These are phyloP conservation scores for Simalia tracyae DNA, from an alignment of 2,797 vertebrate species.

Conservation along the genomic window DNA sequence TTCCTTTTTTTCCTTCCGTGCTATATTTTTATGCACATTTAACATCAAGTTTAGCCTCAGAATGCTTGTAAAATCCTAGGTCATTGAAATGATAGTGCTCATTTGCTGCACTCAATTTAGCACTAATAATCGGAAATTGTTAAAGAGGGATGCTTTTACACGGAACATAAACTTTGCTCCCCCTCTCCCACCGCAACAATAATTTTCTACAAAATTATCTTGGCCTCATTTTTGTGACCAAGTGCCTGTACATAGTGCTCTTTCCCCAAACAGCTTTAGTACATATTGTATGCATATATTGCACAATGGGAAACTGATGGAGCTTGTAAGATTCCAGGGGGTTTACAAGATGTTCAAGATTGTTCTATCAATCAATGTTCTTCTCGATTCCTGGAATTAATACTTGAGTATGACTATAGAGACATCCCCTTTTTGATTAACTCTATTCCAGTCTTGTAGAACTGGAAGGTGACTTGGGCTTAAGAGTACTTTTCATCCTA, in stretches of 20 bases:
- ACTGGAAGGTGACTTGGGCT: neutral
- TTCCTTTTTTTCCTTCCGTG: constrained; percentile 41
- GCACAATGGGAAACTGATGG: neutral
- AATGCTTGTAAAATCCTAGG: constrained; percentile 74
- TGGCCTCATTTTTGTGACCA: constrained; percentile 34
- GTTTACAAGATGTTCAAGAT: neutral
- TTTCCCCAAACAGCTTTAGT: neutral
- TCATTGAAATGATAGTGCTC: constrained; percentile 65
- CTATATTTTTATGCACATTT: constrained; percentile 49
- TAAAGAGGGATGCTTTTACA: constrained; percentile 72
- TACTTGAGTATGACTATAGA: neutral
- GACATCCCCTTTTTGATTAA: neutral
- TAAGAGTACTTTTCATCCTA: neutral
- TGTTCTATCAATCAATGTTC: neutral
- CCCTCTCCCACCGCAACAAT: constrained; percentile 51
- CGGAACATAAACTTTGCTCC: constrained; percentile 69
- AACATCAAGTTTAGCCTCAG: constrained; percentile 62
- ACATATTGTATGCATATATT: neutral
- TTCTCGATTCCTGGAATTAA: neutral
- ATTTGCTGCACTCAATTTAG: constrained; percentile 79
- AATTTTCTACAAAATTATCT: constrained; percentile 66
- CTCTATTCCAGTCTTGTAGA: neutral
- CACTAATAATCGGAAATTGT: constrained; percentile 77
- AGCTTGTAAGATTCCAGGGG: neutral
- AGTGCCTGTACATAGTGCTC: neutral